These are phyloP conservation scores for Eupithecia pulchellata DNA, from an alignment of 2,888 invertebrate genomes.

Conservation along the genomic window DNA sequence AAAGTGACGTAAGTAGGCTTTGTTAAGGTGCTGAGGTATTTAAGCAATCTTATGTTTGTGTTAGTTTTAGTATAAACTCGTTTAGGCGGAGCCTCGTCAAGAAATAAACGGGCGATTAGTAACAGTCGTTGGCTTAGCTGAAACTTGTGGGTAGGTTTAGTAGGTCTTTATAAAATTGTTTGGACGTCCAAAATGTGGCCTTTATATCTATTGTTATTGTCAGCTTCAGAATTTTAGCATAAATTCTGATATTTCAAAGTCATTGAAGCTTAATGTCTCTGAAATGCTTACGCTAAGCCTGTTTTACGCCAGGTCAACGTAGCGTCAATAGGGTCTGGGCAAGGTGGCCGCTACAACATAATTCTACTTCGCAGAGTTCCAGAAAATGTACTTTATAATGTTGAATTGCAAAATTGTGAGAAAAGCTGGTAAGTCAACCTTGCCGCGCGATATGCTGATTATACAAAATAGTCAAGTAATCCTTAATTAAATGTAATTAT, in stretches of 20 bases:
- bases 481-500: constrained; percentile 84
- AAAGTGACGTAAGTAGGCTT: constrained; percentile 18
- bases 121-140: background rate
- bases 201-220: background rate
- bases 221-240: background rate
- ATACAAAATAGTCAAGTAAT: constrained; percentile 76
- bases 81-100: background rate
- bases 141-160: background rate
- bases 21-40: constrained; percentile 11
- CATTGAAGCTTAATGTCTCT: constrained; percentile 3
- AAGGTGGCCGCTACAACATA: constrained; percentile 27
- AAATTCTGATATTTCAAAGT: constrained; percentile 15
- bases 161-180: background rate
- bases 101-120: background rate
- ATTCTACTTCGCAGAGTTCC: background rate
- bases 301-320: constrained; percentile 22
- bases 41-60: constrained; percentile 15
- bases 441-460: constrained; percentile 71
- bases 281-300: constrained; percentile 23
- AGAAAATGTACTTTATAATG: constrained; percentile 1
- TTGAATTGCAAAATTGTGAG: constrained; percentile 44
- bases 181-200: background rate
- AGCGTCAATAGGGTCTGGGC: constrained; percentile 30
- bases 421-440: constrained; percentile 56
- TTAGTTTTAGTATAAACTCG: constrained; percentile 9